Percentiles rank a stretch among this genome's conserved stretches.
phyloP scores from a whole-genome alignment of 2,888 invertebrate genomes.

The Patella ulyssiponensis region DNA sequence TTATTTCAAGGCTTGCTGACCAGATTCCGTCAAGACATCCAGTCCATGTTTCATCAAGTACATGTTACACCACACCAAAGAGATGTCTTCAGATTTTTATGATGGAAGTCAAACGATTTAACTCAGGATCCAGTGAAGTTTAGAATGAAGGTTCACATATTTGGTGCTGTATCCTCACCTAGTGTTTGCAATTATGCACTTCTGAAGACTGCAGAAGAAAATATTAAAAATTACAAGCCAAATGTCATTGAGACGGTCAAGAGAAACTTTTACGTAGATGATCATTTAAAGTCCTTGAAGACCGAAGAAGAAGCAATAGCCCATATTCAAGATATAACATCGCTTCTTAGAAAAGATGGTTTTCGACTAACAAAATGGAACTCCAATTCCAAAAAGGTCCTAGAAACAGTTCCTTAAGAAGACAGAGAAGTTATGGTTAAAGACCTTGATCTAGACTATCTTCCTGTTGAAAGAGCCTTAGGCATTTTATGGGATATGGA shows the following conservation, averaged over 20 bases:
- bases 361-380: conserved; percentile 30
- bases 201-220: conserved; percentile 7
- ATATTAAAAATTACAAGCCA: not conserved
- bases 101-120: conserved; percentile 30
- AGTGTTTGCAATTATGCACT: conserved; percentile 13
- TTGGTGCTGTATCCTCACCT: conserved; percentile 13
- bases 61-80: conserved; percentile 30
- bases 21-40: conserved; percentile 42
- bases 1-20: too few relatives aligned
- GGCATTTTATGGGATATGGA: conserved; percentile 25
- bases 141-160: conserved; percentile 17
- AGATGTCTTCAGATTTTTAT: conserved; percentile 35
- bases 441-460: conserved; percentile 15
- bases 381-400: conserved; percentile 22
- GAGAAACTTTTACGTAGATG: conserved; percentile 35
- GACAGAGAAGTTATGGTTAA: conserved; percentile 16
- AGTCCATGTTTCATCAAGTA: conserved; percentile 37
- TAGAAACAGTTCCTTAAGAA: conserved; percentile 23
- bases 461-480: conserved; percentile 21
- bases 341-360: conserved; percentile 15
- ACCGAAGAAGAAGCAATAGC: conserved; percentile 12
- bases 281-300: conserved; percentile 31
- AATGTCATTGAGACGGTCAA: conserved; percentile 6
- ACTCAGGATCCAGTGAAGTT: not conserved
- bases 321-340: conserved; percentile 18